Base-by-base conservation (phyloP, 23 tunicate species). In the Diplosoma virens region DNA sequence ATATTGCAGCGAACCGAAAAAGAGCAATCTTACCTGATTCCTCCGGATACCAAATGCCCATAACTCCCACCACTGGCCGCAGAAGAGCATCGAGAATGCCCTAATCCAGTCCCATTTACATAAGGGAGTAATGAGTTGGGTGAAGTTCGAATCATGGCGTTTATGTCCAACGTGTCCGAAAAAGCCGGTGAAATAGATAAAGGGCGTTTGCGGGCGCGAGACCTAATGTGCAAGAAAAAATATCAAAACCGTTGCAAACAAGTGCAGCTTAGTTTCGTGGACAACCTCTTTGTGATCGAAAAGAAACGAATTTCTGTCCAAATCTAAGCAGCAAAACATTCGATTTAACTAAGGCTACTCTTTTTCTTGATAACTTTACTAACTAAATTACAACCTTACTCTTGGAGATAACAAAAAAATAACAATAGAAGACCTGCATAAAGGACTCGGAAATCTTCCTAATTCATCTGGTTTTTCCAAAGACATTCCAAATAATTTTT, bases 31-130 rank as follows among this genome's bases (percentile, higher is more conserved):
- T 67, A 90, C 97, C 97, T 90, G 36, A 90, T 90, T 20, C 90
- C 90, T n/a, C 90, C 75, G 2, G 97, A 90, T 17, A 79, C 78
- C 7, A 90, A 58, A 48, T 84, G 89, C 9, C 97, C 90, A 70
- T 90, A 90, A 50, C 97, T 90, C 29, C 97, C 97, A 2, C 86
- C 86, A 53, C 97, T 90, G 25, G 81, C 89, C 24, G 84, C 81
- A 25, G 97, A 90, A 0, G 96, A 89, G 72, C 80, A 79, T 36
- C 97, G 63, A 31, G 97, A 90, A 54, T 74, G 71, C 0, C 81
- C 73, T 9, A 90, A 30, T n/a, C 90, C 83, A 4, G n/a, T 4
- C 4, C 80, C 84, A 36, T 80, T 69, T 25, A 61, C 74, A 55
- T 84, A 84, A 9, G 90, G 97, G 9, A 84, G 76, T 21, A 84